Conservation (phyloP, 2,888 invertebrate genomes). For the Cabera pusaria region DNA sequence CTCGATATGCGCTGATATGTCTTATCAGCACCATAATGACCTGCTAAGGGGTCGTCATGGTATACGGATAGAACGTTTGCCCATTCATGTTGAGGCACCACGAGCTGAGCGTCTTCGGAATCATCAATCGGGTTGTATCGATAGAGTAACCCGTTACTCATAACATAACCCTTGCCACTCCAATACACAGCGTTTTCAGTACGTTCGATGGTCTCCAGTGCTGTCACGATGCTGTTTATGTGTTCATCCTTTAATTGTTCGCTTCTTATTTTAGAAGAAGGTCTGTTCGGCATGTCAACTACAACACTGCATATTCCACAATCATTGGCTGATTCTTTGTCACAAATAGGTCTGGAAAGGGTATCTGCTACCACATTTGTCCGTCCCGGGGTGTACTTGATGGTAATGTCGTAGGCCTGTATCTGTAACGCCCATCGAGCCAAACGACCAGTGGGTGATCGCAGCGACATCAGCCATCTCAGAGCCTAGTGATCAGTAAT, state of each 20-base stretch:
- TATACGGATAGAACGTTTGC: slow-evolving; percentile 24
- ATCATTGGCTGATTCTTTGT: not conserved
- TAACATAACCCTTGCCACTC: slow-evolving; percentile 33
- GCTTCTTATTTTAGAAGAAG: slow-evolving; percentile 17
- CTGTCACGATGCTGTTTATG: slow-evolving; percentile 21
- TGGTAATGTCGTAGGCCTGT: slow-evolving; percentile 48
- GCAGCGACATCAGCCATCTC: slow-evolving; percentile 49
- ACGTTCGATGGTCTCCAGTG: too few species aligned
- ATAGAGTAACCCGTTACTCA: slow-evolving; percentile 36
- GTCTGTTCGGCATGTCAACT: slow-evolving; percentile 22
- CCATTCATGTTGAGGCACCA: slow-evolving; percentile 34
- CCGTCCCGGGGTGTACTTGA: slow-evolving; percentile 49
- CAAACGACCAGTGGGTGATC: slow-evolving; percentile 51
- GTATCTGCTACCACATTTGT: slow-evolving; percentile 54
- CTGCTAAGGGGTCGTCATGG: slow-evolving; percentile 18
- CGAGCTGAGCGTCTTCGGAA: slow-evolving; percentile 30
- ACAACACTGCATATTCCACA: slow-evolving; percentile 16
- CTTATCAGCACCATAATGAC: slow-evolving; percentile 19
- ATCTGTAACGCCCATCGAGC: slow-evolving; percentile 59
- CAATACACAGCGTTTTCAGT: slow-evolving; percentile 28
- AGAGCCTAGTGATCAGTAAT: slow-evolving; percentile 63
- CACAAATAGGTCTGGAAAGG: slow-evolving; percentile 42
- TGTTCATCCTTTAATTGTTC: slow-evolving; percentile 29
- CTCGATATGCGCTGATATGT: slow-evolving; percentile 10
- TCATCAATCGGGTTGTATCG: slow-evolving; percentile 23